Percentiles rank a stretch among this genome's conserved stretches.
Evolutionary conservation across 2,797 vertebrate genomes (phyloP).

Genomic region (Girardinus metallicus): DNA sequence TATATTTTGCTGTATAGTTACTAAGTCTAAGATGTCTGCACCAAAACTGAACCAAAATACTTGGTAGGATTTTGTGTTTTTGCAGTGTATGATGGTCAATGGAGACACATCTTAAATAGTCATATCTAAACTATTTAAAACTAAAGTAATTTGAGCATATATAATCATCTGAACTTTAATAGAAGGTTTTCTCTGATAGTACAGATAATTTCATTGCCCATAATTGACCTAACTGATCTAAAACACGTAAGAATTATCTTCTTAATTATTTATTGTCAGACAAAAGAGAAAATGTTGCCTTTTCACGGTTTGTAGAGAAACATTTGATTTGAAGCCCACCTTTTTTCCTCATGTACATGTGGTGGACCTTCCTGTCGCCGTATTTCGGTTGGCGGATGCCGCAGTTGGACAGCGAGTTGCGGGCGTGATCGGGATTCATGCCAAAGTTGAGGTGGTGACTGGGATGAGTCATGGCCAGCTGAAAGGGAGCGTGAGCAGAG

Average conservation of each 20-base stretch:
- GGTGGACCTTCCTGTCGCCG: constrained; percentile 96
- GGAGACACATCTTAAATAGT: too few species aligned
- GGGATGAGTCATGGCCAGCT: constrained; percentile 98
- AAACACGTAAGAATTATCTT: neutral
- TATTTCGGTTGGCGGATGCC: constrained; percentile 98
- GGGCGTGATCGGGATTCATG: constrained; percentile 98
- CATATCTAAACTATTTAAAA: too few species aligned
- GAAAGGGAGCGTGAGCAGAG: constrained; percentile 21
- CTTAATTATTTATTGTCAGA: neutral
- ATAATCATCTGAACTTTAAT: too few species aligned
- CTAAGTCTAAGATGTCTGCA: too few species aligned
- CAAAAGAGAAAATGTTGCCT: too few species aligned
- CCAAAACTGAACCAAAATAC: too few species aligned
- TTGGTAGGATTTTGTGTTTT: too few species aligned
- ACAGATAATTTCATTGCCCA: too few species aligned
- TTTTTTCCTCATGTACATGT: constrained; percentile 99
- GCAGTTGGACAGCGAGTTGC: constrained; percentile 97
- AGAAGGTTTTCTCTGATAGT: too few species aligned
- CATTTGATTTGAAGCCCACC: constrained; percentile 73
- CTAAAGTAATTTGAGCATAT: too few species aligned
- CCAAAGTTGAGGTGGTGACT: constrained; percentile 99
- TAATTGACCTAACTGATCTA: neutral
- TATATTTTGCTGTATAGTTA: too few species aligned
- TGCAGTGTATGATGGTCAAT: too few species aligned
- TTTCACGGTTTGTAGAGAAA: neutral